Evolutionary conservation across 2,113 vertebrate species (phyloP).

Genomic region (mouse (Mus musculus)): GRCm39 chr1:67038001-67038500

Average conservation of each 20-base stretch:
- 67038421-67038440: conserved; percentile 67
- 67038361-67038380: conserved; percentile 1
- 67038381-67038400: not conserved
- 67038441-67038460: conserved; percentile 60
- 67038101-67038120: not conserved
- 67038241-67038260: conserved; percentile 41
- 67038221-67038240: not conserved
- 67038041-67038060: not conserved
- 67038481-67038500: not conserved
- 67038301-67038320: conserved; percentile 39
- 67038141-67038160: too few species aligned
- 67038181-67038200: not conserved
- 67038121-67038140: not conserved
- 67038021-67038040: not conserved
- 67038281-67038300: not conserved
- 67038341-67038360: not conserved
- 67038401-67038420: not conserved
- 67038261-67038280: conserved; percentile 42
- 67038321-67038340: not conserved
- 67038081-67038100: not conserved
- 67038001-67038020: not conserved
- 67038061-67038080: not conserved
- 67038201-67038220: not conserved
- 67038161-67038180: not conserved
- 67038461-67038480: conserved; percentile 55